These are phyloP conservation scores for Nasua narica DNA, from an alignment of 2,797 vertebrate species.

Conservation along the genomic window DNA sequence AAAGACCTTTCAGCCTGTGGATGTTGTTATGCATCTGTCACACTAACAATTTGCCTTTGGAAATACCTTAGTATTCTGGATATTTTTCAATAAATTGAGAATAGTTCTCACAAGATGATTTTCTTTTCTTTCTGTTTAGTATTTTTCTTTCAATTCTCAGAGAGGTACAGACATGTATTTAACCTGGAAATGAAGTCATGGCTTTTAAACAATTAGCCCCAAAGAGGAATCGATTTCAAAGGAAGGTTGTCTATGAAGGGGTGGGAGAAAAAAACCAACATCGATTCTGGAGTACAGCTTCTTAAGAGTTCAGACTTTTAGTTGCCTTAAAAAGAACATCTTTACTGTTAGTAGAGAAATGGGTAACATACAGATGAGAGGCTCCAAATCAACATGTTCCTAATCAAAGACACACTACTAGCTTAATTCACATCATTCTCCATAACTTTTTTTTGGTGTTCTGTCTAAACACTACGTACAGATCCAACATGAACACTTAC, in stretches of 20 bases:
- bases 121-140: conserved; percentile 28
- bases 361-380: conserved; percentile 74
- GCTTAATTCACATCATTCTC: conserved; percentile 67
- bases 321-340: conserved; percentile 87
- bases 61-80: conserved; percentile 60
- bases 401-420: conserved; percentile 62
- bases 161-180: conserved; percentile 76
- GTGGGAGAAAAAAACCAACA: conserved; percentile 81
- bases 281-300: conserved; percentile 85
- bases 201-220: conserved; percentile 86
- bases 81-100: conserved; percentile 54
- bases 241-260: conserved; percentile 77
- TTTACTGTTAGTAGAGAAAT: conserved; percentile 84
- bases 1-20: conserved; percentile 79
- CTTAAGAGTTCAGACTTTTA: conserved; percentile 87
- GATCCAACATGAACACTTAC: not conserved
- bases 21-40: conserved; percentile 76
- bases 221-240: conserved; percentile 86
- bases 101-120: conserved; percentile 48
- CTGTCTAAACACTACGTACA: not conserved
- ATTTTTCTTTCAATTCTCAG: conserved; percentile 64
- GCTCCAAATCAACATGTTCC: conserved; percentile 68
- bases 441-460: conserved; percentile 23
- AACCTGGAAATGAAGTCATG: conserved; percentile 78
- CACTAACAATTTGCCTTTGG: conserved; percentile 63